phyloP scores from a whole-genome alignment of 2,888 invertebrate species.

The Aporophyla lueneburgensis region DNA sequence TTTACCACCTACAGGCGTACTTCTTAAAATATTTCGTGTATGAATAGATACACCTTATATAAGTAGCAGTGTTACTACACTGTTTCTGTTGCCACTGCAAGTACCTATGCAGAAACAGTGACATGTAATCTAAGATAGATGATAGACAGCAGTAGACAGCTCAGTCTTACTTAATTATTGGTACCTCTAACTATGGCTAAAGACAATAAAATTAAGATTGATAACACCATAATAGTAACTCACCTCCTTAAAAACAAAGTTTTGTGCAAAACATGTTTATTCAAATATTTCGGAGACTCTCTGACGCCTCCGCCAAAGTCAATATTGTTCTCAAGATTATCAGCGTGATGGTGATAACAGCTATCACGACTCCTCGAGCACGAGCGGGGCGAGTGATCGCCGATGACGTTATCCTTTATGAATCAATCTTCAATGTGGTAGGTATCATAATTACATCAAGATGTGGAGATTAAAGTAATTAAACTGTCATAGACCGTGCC shows the following conservation, averaged over 20 bases:
- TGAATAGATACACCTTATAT: too few species aligned
- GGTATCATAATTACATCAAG: not conserved
- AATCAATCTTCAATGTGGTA: slow-evolving; percentile 9
- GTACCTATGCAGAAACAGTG: not conserved
- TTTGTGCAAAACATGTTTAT: slow-evolving; percentile 33
- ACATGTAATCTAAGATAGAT: not conserved
- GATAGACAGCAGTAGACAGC: not conserved
- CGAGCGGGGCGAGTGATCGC: slow-evolving; percentile 20
- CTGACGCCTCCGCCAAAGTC: slow-evolving; percentile 21
- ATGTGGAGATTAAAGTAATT: slow-evolving; percentile 25
- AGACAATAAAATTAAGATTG: not conserved
- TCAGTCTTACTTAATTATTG: not conserved
- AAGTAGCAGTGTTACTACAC: too few species aligned
- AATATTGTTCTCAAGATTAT: slow-evolving; percentile 26
- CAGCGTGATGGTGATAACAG: slow-evolving; percentile 22
- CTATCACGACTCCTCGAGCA: slow-evolving; percentile 19
- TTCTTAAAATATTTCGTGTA: too few species aligned
- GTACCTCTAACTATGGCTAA: not conserved
- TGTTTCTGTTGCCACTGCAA: too few species aligned
- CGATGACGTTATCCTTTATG: slow-evolving; percentile 10
- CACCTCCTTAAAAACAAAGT: not conserved
- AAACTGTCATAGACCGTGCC: not conserved
- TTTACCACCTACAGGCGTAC: too few species aligned
- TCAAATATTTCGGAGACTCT: slow-evolving; percentile 15
- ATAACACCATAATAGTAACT: not conserved